Percentiles rank a stretch among this genome's conserved stretches.
Evolutionary conservation across 2,797 vertebrate genomes (phyloP).

Genomic region (Macrochelys suwanniensis): DNA sequence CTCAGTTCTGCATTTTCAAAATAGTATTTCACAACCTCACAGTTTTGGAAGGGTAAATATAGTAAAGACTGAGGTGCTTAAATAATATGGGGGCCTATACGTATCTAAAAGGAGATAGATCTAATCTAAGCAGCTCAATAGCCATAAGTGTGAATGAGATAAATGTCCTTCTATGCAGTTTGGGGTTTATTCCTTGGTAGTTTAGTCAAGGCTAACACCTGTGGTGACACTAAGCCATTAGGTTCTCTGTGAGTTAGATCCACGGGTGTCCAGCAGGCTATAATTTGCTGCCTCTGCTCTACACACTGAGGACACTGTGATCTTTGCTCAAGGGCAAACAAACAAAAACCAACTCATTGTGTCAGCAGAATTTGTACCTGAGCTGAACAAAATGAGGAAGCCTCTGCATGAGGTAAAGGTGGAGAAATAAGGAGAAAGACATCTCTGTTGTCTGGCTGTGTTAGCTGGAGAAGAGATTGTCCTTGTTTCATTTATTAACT

Average conservation of each 20-base stretch:
- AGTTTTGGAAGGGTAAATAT: no score
- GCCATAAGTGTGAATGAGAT: slow-evolving; percentile 27
- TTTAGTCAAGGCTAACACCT: slow-evolving; percentile 24
- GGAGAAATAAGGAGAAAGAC: not conserved
- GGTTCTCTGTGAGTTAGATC: slow-evolving; percentile 17
- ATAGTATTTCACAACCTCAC: not conserved
- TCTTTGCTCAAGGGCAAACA: slow-evolving; percentile 1
- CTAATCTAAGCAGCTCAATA: slow-evolving; percentile 60
- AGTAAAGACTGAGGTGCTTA: no score
- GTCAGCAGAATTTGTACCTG: not conserved
- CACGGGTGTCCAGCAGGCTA: not conserved
- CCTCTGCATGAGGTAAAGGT: not conserved
- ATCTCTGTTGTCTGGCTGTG: not conserved
- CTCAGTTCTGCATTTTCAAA: not conserved
- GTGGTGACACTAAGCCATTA: not conserved
- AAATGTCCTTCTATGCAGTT: slow-evolving; percentile 49
- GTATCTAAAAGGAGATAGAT: slow-evolving; percentile 64
- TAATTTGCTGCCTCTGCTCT: not conserved
- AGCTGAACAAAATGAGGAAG: not conserved
- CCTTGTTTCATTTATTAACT: not conserved
- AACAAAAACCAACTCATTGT: not conserved
- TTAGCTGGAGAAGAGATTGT: slow-evolving; percentile 23
- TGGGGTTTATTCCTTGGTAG: slow-evolving; percentile 44
- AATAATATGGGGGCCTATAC: not conserved
- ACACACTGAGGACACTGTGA: not conserved